These are phyloP conservation scores for Melanostoma mellinum DNA, from an alignment of 2,888 invertebrate species.

Conservation along the genomic window DNA sequence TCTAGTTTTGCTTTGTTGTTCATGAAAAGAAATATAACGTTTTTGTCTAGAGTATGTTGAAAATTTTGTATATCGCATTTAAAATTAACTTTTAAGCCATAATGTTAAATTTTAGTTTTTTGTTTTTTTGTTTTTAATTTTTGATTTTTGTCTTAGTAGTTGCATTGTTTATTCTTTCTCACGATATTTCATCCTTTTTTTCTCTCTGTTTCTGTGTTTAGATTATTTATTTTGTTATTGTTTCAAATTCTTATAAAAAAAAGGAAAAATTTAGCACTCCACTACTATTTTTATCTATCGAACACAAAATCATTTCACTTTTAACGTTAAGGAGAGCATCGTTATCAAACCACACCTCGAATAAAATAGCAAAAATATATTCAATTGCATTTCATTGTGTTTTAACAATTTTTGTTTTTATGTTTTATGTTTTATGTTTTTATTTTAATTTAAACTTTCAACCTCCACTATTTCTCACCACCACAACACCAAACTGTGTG, in stretches of 20 bases:
- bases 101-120: conserved; percentile 27
- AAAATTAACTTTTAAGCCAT: conserved; percentile 58
- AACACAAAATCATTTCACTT: conserved; percentile 58
- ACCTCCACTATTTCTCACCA: conserved; percentile 21
- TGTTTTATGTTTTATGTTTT: conserved; percentile 12
- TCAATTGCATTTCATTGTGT: conserved; percentile 34
- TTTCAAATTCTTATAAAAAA: conserved; percentile 5
- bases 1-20: conserved; percentile 30
- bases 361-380: conserved; percentile 42
- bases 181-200: conserved; percentile 32
- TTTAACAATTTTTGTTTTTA: not conserved
- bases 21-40: conserved; percentile 22
- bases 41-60: conserved; percentile 51
- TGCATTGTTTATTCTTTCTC: conserved; percentile 49
- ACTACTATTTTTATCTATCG: conserved; percentile 27
- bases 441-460: conserved; percentile 25
- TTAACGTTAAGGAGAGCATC: conserved; percentile 70
- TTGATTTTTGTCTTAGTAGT: conserved; percentile 35
- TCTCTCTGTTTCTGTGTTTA: conserved; percentile 53
- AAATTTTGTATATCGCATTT: conserved; percentile 51
- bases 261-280: conserved; percentile 30
- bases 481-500: conserved; percentile 62
- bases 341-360: conserved; percentile 48
- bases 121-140: conserved; percentile 17
- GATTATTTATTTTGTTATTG: conserved; percentile 25